Evolutionary conservation across 2,797 vertebrate species (phyloP).

Genomic region (Chiloscyllium punctatum): DNA sequence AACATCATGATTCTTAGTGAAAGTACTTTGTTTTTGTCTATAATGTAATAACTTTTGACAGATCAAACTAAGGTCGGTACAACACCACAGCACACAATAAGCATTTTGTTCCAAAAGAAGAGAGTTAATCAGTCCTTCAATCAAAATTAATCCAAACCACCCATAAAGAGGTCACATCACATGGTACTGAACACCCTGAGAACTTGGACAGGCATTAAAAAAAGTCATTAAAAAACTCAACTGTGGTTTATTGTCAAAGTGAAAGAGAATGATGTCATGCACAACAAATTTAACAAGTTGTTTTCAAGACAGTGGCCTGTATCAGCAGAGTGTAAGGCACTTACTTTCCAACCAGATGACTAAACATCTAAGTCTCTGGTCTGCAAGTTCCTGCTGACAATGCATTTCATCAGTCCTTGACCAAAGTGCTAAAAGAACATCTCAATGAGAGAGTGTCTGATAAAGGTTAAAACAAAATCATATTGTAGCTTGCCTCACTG

Average conservation of each 20-base stretch:
- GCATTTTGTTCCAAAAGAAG: not conserved
- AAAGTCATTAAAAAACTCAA: conserved; percentile 11
- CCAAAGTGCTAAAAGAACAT: not conserved
- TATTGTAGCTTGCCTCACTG: not conserved
- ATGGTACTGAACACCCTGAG: not conserved
- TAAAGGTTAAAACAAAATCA: not conserved
- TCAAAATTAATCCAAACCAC: conserved; percentile 29
- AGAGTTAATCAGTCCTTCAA: conserved; percentile 25
- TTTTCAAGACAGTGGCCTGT: not conserved
- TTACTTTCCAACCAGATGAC: not conserved
- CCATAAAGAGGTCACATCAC: not conserved
- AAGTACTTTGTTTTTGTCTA: not conserved
- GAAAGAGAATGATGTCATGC: conserved; percentile 24
- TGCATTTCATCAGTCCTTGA: not conserved
- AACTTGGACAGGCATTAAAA: not conserved
- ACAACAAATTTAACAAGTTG: conserved; percentile 21
- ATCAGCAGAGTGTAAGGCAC: not conserved
- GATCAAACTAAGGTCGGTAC: not conserved
- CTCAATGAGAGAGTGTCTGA: not conserved
- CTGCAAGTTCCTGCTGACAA: not conserved
- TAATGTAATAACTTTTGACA: not conserved
- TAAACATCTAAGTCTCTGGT: not conserved
- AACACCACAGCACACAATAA: not conserved
- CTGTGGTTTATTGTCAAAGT: conserved; percentile 20
- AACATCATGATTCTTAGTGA: not conserved